A percentile compares a stretch with the other conserved stretches of the same genome.
These are phyloP conservation scores for Neostethus bicornis DNA, from an alignment of 2,797 vertebrate species.

Conservation along the genomic window DNA sequence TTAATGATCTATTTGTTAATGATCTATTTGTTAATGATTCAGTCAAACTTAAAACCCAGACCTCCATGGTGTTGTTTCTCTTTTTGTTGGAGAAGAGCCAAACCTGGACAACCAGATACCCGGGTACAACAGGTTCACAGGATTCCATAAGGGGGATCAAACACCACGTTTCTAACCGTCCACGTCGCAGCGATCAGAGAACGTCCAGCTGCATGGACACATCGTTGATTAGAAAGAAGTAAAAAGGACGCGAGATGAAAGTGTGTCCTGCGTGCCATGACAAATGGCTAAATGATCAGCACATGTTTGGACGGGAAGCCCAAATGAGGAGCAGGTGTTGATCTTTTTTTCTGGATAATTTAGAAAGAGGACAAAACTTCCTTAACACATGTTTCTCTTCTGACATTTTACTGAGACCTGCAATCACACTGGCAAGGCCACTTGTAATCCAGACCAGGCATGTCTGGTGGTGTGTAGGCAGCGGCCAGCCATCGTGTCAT, in stretches of 20 bases:
- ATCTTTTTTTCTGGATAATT: constrained; percentile 17
- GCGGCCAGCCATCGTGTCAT: constrained; percentile 36
- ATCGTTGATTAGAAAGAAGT: neutral
- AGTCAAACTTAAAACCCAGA: too few relatives aligned
- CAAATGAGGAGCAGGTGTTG: constrained; percentile 21
- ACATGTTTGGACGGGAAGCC: neutral
- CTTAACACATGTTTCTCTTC: constrained; percentile 6
- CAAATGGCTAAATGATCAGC: neutral
- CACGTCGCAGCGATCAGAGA: too few relatives aligned
- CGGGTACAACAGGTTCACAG: too few relatives aligned
- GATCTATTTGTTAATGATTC: too few relatives aligned
- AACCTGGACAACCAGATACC: too few relatives aligned
- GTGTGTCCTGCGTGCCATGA: constrained; percentile 3
- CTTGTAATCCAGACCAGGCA: neutral
- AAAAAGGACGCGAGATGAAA: neutral
- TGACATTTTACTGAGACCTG: constrained; percentile 8
- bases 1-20: too few relatives aligned
- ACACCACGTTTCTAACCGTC: too few relatives aligned
- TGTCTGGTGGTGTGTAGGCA: constrained; percentile 1
- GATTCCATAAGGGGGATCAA: too few relatives aligned
- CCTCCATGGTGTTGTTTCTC: too few relatives aligned
- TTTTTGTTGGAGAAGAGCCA: too few relatives aligned
- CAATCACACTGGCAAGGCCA: constrained; percentile 27
- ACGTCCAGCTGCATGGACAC: neutral
- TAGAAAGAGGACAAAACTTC: constrained; percentile 10